Percentiles rank a stretch among this genome's conserved stretches.
phyloP scores from a whole-genome alignment of 2,888 invertebrate species.

The Oscheius sp. region DNA sequence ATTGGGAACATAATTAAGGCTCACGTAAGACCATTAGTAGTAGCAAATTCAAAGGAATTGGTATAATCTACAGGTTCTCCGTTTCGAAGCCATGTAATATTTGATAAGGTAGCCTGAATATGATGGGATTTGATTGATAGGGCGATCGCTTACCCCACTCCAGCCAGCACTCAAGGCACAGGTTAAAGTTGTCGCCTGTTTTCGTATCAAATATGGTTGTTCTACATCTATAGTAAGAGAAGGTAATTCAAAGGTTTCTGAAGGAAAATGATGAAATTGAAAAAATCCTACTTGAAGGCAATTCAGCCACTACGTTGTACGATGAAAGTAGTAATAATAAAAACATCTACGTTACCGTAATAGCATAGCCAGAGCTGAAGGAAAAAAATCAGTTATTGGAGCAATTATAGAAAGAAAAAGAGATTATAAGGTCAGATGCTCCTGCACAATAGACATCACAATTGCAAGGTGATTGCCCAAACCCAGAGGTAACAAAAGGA shows the following conservation, averaged over 20 bases:
- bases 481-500: constrained; percentile 28
- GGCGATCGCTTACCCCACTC: constrained; percentile 24
- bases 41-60: neutral
- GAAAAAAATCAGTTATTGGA: neutral
- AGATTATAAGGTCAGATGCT: constrained; percentile 9
- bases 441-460: constrained; percentile 3
- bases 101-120: constrained; percentile 32
- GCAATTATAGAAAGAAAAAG: neutral
- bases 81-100: constrained; percentile 58
- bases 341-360: constrained; percentile 16
- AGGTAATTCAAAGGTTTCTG: constrained; percentile 56
- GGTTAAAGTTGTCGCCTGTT: constrained; percentile 40
- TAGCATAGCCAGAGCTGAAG: constrained; percentile 14
- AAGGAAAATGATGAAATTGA: constrained; percentile 22
- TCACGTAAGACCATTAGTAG: constrained; percentile 4
- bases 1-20: neutral
- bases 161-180: constrained; percentile 53
- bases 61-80: constrained; percentile 42
- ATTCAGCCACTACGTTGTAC: constrained; percentile 17
- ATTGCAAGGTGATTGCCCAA: constrained; percentile 24
- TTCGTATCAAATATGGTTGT: constrained; percentile 48
- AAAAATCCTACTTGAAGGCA: constrained; percentile 17
- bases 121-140: constrained; percentile 8
- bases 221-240: constrained; percentile 46
- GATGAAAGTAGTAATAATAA: constrained; percentile 6